Evolutionary conservation across 2,888 invertebrate genomes (phyloP).

Genomic region (Prenolepis imparis): DNA sequence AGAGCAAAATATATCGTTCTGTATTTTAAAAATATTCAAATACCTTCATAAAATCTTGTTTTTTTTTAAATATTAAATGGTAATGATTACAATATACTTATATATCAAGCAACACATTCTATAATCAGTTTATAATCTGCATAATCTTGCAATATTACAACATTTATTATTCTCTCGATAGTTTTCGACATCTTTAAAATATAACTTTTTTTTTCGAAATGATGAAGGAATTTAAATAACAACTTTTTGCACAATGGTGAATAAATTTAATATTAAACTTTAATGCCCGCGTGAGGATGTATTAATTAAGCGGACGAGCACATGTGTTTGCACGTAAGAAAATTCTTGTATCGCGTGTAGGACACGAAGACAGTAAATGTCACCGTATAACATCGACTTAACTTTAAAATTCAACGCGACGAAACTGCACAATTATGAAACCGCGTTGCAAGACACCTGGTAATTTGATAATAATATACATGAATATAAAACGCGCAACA

Average conservation of each 20-base stretch:
- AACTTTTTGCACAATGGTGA: neutral
- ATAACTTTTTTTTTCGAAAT: too few relatives aligned
- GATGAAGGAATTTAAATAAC: too few relatives aligned
- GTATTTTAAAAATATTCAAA: neutral
- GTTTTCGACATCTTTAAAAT: neutral
- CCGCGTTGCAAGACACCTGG: constrained; percentile 73
- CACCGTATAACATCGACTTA: constrained; percentile 74
- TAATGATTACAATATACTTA: neutral
- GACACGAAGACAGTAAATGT: constrained; percentile 56
- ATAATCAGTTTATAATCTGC: neutral
- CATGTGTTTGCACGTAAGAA: constrained; percentile 13
- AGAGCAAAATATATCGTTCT: neutral
- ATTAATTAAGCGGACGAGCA: constrained; percentile 34
- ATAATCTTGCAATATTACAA: neutral
- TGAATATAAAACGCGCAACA: constrained; percentile 50
- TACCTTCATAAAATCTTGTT: neutral
- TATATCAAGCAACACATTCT: neutral
- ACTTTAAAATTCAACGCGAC: constrained; percentile 79
- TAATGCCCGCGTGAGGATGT: neutral
- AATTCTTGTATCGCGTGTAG: constrained; percentile 25
- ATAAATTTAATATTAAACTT: neutral
- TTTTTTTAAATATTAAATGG: neutral
- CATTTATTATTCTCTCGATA: neutral
- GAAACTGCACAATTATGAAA: constrained; percentile 77
- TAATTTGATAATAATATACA: constrained; percentile 78